Evolutionary conservation across 2,888 invertebrate species (phyloP).

Genomic region (Leucoma salicis): DNA sequence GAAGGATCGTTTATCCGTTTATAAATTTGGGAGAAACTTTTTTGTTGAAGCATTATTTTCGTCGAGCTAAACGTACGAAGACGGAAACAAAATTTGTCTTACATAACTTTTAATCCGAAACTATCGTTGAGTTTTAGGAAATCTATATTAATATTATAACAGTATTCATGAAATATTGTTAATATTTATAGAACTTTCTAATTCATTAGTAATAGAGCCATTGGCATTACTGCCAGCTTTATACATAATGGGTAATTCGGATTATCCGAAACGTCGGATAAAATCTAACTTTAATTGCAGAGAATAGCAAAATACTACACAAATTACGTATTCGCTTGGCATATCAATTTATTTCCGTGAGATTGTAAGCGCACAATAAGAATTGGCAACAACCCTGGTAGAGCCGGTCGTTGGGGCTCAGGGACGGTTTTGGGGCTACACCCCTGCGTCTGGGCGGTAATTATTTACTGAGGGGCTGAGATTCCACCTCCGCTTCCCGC

Average conservation of each 20-base stretch:
- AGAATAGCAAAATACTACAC: constrained; percentile 11
- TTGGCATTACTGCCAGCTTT: constrained; percentile 5
- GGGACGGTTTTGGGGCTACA: constrained; percentile 49
- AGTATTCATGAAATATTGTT: constrained; percentile 4
- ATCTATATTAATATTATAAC: background rate
- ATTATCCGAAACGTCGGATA: constrained; percentile 6
- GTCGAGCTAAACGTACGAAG: too few species aligned
- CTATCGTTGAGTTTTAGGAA: background rate
- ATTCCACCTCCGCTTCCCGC: constrained; percentile 49
- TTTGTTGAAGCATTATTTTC: too few species aligned
- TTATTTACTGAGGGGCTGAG: constrained; percentile 74
- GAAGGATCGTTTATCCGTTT: too few species aligned
- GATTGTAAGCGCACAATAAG: constrained; percentile 30
- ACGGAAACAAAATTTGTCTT: too few species aligned
- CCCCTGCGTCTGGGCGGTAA: constrained; percentile 62
- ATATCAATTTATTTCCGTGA: constrained; percentile 30
- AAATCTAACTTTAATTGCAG: constrained; percentile 13
- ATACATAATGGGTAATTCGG: constrained; percentile 7
- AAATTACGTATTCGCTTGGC: constrained; percentile 28
- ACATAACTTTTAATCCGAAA: background rate
- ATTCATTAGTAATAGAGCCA: constrained; percentile 6
- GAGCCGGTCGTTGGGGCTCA: constrained; percentile 30
- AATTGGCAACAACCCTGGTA: constrained; percentile 32
- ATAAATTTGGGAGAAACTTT: too few species aligned
- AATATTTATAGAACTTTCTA: constrained; percentile 11